A percentile compares a stretch with the other conserved stretches of the same genome.
Conservation (phyloP, 2,888 invertebrate genomes). For the Campoplex capitator region DNA sequence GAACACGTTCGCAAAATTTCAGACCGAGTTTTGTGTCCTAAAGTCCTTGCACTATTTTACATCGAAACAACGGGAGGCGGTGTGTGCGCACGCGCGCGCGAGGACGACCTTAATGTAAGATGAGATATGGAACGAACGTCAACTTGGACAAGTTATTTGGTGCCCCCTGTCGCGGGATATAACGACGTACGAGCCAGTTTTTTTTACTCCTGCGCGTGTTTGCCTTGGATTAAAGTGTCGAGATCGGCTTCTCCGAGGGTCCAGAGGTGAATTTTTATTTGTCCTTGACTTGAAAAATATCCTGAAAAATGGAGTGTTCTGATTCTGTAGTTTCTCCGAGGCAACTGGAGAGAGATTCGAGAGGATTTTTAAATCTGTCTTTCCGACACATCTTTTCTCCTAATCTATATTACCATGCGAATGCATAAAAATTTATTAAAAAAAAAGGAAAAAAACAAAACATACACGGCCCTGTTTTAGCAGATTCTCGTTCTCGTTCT, state of each 20-base stretch:
- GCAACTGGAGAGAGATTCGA: neutral
- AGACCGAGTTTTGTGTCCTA: slow-evolving; percentile 59
- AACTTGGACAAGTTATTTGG: slow-evolving; percentile 46
- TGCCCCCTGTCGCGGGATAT: slow-evolving; percentile 57
- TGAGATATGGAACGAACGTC: slow-evolving; percentile 24
- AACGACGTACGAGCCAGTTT: slow-evolving; percentile 59
- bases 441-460: neutral
- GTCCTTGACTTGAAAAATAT: neutral
- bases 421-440: neutral
- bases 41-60: slow-evolving; percentile 55
- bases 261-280: neutral
- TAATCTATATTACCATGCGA: neutral
- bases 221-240: slow-evolving; percentile 67
- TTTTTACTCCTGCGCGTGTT: slow-evolving; percentile 44
- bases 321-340: neutral
- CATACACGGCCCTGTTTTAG: neutral
- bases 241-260: neutral
- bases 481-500: slow-evolving; percentile 17
- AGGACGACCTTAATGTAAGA: slow-evolving; percentile 38
- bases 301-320: neutral
- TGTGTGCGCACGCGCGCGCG: neutral
- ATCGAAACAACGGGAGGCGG: slow-evolving; percentile 60
- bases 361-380: neutral
- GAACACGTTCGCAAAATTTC: slow-evolving; percentile 46
- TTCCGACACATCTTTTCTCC: neutral